These are phyloP conservation scores for Callyntrura sp. DNA, from an alignment of 2,888 invertebrate species.

Conservation along the genomic window DNA sequence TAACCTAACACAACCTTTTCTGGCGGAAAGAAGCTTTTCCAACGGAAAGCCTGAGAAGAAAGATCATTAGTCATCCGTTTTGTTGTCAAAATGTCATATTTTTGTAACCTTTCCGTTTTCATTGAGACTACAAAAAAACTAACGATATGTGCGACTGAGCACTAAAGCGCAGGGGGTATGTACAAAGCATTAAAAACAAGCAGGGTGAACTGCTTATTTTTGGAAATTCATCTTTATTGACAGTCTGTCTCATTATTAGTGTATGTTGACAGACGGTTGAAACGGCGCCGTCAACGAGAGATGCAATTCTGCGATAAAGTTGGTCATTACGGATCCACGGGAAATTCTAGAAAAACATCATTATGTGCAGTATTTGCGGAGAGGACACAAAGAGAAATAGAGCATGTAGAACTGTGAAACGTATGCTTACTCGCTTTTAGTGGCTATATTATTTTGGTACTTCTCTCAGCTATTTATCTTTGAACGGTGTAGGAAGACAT, in stretches of 20 bases:
- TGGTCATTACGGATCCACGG: constrained; percentile 24
- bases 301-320: constrained; percentile 32
- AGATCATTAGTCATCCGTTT: constrained; percentile 64
- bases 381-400: neutral
- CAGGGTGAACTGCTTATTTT: neutral
- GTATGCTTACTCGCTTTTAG: neutral
- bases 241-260: neutral
- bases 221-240: constrained; percentile 25
- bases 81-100: constrained; percentile 40
- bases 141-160: neutral
- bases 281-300: constrained; percentile 48
- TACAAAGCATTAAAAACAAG: neutral
- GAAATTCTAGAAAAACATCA: constrained; percentile 10
- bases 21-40: neutral
- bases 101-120: constrained; percentile 35
- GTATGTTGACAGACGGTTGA: constrained; percentile 38
- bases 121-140: neutral
- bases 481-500: neutral
- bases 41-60: constrained; percentile 18
- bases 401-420: neutral
- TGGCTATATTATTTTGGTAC: neutral
- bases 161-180: neutral
- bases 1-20: constrained; percentile 24
- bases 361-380: constrained; percentile 5
- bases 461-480: neutral